These are phyloP conservation scores for Thaumetopoea pityocampa DNA, from an alignment of 1,140 invertebrate genomes.

Conservation along the genomic window DNA sequence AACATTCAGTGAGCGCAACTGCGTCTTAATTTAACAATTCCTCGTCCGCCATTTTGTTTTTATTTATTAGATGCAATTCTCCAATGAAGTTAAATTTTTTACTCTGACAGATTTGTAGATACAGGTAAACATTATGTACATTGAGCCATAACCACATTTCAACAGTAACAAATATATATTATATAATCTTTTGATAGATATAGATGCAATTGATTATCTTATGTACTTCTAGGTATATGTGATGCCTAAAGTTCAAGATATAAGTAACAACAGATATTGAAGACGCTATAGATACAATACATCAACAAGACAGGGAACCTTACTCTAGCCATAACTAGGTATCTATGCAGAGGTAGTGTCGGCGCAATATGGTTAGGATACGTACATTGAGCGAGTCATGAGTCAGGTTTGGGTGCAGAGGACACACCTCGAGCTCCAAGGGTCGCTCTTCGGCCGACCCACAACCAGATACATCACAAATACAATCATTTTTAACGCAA, in stretches of 20 bases:
- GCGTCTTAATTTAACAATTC: slow-evolving; percentile 62
- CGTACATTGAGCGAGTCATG: slow-evolving; percentile 60
- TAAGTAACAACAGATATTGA: slow-evolving; percentile 39
- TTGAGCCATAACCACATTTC: slow-evolving; percentile 2
- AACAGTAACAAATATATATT: slow-evolving; percentile 8
- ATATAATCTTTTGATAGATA: slow-evolving; percentile 31
- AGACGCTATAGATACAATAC: slow-evolving; percentile 39
- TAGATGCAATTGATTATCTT: too few species aligned
- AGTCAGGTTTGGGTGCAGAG: slow-evolving; percentile 43
- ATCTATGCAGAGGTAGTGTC: slow-evolving; percentile 45
- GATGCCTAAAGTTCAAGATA: slow-evolving; percentile 24
- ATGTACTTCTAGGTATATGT: too few species aligned
- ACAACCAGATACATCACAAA: slow-evolving; percentile 64
- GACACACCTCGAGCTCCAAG: slow-evolving; percentile 48
- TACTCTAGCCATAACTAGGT: slow-evolving; percentile 51
- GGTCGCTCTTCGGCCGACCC: slow-evolving; percentile 55
- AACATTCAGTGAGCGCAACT: slow-evolving; percentile 49
- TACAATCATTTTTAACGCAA: slow-evolving; percentile 62
- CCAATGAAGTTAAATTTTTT: slow-evolving; percentile 14
- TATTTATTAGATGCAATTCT: slow-evolving; percentile 31
- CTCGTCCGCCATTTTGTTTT: slow-evolving; percentile 62
- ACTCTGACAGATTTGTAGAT: slow-evolving; percentile 8
- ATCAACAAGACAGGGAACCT: slow-evolving; percentile 35
- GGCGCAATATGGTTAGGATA: slow-evolving; percentile 68
- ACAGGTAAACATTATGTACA: slow-evolving; percentile 9